Percentiles rank a stretch among this genome's conserved stretches.
Conservation (phyloP, 1,140 invertebrate species). For the Zaprionus ghesquierei region DNA sequence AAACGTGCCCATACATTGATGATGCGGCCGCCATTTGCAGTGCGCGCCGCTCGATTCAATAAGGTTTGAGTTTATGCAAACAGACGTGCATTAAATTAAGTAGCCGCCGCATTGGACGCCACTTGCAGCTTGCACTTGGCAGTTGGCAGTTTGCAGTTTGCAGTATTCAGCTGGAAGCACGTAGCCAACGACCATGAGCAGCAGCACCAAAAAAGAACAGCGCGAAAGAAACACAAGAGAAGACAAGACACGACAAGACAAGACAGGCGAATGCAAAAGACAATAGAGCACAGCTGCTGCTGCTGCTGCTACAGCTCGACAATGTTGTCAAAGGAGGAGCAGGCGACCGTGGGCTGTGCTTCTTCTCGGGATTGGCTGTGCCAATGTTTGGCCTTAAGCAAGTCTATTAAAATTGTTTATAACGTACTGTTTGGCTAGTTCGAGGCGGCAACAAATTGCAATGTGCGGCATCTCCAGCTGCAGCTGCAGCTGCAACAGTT, state of each 20-base stretch:
- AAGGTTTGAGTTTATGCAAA: conserved; percentile 79
- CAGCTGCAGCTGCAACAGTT: conserved; percentile 36
- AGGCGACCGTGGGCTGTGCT: background rate
- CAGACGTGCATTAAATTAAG: conserved; percentile 80
- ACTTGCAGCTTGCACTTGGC: conserved; percentile 42
- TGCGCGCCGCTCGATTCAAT: conserved; percentile 62
- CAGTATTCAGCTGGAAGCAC: conserved; percentile 46
- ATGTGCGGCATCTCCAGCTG: background rate
- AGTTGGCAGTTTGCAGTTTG: conserved; percentile 6
- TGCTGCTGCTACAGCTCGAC: conserved; percentile 45
- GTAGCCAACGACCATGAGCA: conserved; percentile 42
- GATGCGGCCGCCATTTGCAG: conserved; percentile 40
- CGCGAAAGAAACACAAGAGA: background rate
- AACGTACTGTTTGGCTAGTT: conserved; percentile 40
- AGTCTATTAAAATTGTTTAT: conserved; percentile 81
- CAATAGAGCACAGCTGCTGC: conserved; percentile 54
- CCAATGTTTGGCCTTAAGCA: conserved; percentile 73
- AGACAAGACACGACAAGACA: conserved; percentile 37
- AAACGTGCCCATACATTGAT: conserved; percentile 79
- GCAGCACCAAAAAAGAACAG: conserved; percentile 18
- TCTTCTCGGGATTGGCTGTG: conserved; percentile 22
- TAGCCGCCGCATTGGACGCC: conserved; percentile 63
- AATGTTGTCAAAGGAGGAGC: conserved; percentile 47
- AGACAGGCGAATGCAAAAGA: conserved; percentile 60
- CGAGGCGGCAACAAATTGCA: conserved; percentile 19